Evolutionary conservation across 2,888 invertebrate species (phyloP).

Genomic region (Drosophila niveifrons): DNA sequence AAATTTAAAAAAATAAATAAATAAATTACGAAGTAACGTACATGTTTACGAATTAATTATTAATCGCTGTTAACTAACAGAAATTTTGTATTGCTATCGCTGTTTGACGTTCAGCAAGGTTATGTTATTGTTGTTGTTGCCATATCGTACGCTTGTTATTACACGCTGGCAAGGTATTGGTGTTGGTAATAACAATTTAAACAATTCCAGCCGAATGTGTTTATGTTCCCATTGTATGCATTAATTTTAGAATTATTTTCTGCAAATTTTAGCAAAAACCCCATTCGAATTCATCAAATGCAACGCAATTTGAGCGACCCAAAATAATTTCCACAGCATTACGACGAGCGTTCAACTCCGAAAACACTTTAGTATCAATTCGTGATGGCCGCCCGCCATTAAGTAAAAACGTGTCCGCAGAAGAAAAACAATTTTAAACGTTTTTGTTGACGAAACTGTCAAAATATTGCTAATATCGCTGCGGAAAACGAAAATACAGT

Average conservation of each 20-base stretch:
- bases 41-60: background rate
- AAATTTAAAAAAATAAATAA: background rate
- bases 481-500: conserved; percentile 74
- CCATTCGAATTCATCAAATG: conserved; percentile 56
- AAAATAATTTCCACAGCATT: conserved; percentile 72
- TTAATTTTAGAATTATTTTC: conserved; percentile 50
- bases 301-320: conserved; percentile 58
- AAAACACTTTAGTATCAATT: conserved; percentile 75
- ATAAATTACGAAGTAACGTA: background rate
- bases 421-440: conserved; percentile 84
- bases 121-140: conserved; percentile 16
- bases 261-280: conserved; percentile 55
- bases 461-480: conserved; percentile 79
- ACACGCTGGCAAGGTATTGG: conserved; percentile 71
- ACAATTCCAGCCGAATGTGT: conserved; percentile 35
- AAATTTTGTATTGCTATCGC: background rate
- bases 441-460: conserved; percentile 80
- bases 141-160: conserved; percentile 33
- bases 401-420: conserved; percentile 85
- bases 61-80: conserved; percentile 12
- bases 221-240: conserved; percentile 58
- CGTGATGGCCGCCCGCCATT: conserved; percentile 84
- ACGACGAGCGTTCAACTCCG: conserved; percentile 72
- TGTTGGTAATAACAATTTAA: conserved; percentile 73
- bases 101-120: conserved; percentile 9